Base-by-base conservation (phyloP, 2,797 vertebrate genomes). In the Eulemur rubriventer region DNA sequence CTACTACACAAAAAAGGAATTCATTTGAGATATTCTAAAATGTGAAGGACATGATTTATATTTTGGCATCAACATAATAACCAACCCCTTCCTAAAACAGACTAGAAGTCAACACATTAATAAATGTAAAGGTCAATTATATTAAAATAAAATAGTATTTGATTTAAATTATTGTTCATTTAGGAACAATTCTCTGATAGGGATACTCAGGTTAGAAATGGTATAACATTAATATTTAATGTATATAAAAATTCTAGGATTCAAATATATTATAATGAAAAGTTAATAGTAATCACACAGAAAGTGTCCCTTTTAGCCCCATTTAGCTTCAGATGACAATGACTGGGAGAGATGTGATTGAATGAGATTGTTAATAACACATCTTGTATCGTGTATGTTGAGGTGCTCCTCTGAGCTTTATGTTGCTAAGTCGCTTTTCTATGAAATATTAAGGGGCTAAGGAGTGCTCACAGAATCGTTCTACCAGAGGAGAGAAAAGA, bases 141-240 rank as follows among this genome's bases (percentile, higher is more conserved):
- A 97, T 88, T 91, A 98, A 95, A 96, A 94, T 33, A 97, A 97
- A 95, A 69, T 5, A 93, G 52, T 26, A 92, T 92, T 86, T 96
- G 70, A 92, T 86, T 97, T 57, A 46, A 96, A 95, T 94, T 97
- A 94, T 57, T 94, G 69, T 86, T 65, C 52, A 35, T 46, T 96
- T 93, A 85, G 63, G 80, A 73, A 97, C 4, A 57, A 57, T 85
- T 46, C 43, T 67, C 87, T 75, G 88, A 69, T 76, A 97, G 83
- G 80, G 97, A 75, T 6, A 28, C 50, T 89, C n/a, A 89, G 18
- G 55, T 76, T 94, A 96, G 94, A 97, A 98, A 96, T 52, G 9
- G 41, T 65, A 50, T 84, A 91, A 87, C 12, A 22, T 84, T 65
- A 92, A n/a, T 96, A 69, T 73, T 41, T 95, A 33, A 17, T 96